phyloP scores from a whole-genome alignment of 2,113 vertebrate genomes.

The Geococcyx californianus region DNA sequence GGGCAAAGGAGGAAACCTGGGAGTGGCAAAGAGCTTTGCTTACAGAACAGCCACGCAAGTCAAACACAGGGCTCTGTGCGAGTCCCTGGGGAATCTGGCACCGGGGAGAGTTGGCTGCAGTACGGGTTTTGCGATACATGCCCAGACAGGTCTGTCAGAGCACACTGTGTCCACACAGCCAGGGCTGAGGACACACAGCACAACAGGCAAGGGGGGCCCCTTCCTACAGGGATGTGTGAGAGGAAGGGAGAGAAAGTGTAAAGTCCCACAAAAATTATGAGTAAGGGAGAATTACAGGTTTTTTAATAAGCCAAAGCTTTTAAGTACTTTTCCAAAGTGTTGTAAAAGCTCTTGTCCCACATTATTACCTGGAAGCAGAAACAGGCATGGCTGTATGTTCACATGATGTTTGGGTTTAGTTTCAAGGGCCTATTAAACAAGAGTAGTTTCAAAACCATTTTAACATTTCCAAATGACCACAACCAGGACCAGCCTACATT shows the following conservation, averaged over 20 bases:
- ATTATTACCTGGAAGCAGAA: background rate
- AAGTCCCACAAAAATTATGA: slow-evolving; percentile 8
- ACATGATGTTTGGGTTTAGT: slow-evolving; percentile 62
- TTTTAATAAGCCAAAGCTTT: slow-evolving; percentile 10
- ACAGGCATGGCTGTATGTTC: background rate
- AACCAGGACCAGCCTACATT: slow-evolving; percentile 51
- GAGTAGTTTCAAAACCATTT: slow-evolving; percentile 41
- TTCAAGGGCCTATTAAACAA: slow-evolving; percentile 66
- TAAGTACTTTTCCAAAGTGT: slow-evolving; percentile 9
- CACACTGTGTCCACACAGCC: background rate
- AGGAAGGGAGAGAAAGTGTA: background rate
- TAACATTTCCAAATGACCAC: slow-evolving; percentile 53
- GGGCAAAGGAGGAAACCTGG: background rate
- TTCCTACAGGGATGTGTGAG: background rate
- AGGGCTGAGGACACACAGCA: background rate
- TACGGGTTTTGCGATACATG: background rate
- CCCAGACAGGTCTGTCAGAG: background rate
- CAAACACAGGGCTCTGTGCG: background rate
- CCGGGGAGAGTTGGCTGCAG: background rate
- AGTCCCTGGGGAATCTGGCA: background rate
- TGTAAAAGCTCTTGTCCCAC: slow-evolving; percentile 2
- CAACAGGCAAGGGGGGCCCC: background rate
- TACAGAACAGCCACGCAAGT: background rate
- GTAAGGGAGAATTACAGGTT: background rate
- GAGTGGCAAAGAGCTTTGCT: background rate